A percentile compares a stretch with the other conserved stretches of the same genome.
Evolutionary conservation across 2,797 vertebrate genomes (phyloP).

Genomic region (Anas flavirostris): DNA sequence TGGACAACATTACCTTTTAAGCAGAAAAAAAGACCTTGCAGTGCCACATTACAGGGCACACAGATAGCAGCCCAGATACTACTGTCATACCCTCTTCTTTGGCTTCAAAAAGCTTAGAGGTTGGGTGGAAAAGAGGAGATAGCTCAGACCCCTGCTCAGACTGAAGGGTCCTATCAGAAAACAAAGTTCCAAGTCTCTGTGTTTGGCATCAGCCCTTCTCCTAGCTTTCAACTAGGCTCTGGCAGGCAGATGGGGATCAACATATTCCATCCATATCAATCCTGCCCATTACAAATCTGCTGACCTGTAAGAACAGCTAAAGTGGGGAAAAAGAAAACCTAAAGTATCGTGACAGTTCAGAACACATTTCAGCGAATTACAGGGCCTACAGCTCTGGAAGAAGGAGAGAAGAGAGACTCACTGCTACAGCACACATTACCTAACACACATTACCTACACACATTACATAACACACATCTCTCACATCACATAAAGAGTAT

Average conservation of each 20-base stretch:
- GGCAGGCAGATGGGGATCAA: neutral
- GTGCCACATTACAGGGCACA: neutral
- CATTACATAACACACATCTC: neutral
- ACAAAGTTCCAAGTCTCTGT: neutral
- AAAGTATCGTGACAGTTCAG: neutral
- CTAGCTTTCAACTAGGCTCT: neutral
- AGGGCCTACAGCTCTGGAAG: neutral
- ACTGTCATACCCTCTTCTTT: neutral
- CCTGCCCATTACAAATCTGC: neutral
- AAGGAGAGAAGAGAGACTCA: neutral
- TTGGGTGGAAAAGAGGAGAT: accelerated
- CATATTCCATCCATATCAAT: neutral
- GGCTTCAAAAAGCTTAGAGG: neutral
- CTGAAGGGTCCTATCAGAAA: neutral
- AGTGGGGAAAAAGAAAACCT: neutral
- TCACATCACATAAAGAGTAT: neutral
- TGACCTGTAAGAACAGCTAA: neutral
- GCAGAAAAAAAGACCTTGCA: neutral
- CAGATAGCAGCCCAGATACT: neutral
- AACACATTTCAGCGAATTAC: neutral
- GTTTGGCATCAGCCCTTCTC: neutral
- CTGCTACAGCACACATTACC: neutral
- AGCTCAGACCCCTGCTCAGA: neutral
- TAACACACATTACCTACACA: no score
- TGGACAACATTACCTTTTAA: neutral